These are phyloP conservation scores for Vanessa atalanta DNA, from an alignment of 1,140 invertebrate species.

Conservation along the genomic window DNA sequence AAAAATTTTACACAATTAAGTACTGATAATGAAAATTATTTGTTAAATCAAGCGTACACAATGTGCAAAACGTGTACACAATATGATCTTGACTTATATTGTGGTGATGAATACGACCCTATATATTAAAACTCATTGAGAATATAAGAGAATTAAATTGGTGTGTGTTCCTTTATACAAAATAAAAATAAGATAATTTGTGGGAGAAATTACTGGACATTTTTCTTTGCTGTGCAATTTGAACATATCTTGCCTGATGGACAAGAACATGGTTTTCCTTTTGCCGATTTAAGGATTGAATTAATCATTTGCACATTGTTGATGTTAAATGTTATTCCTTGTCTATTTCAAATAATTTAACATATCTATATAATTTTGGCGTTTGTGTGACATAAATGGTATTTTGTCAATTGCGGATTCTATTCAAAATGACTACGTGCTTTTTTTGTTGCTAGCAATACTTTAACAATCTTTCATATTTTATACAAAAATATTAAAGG, in stretches of 20 bases:
- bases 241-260: conserved; percentile 35
- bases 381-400: neutral
- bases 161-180: no score
- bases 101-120: no score
- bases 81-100: no score
- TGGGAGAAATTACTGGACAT: conserved; percentile 26
- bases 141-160: no score
- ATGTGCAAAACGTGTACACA: no score
- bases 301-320: conserved; percentile 36
- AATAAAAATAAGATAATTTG: neutral
- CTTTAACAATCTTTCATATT: no score
- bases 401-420: neutral
- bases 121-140: no score
- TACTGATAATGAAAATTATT: neutral
- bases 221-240: conserved; percentile 30
- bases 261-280: conserved; percentile 34
- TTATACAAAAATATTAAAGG: no score
- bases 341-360: neutral
- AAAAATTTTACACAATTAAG: neutral
- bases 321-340: neutral
- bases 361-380: neutral
- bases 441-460: neutral
- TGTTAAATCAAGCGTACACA: no score
- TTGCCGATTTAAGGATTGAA: conserved; percentile 33
- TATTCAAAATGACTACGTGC: neutral